A percentile compares a stretch with the other conserved stretches of the same genome.
Conservation (phyloP, 2,888 invertebrate species). For the Protula sp. region DNA sequence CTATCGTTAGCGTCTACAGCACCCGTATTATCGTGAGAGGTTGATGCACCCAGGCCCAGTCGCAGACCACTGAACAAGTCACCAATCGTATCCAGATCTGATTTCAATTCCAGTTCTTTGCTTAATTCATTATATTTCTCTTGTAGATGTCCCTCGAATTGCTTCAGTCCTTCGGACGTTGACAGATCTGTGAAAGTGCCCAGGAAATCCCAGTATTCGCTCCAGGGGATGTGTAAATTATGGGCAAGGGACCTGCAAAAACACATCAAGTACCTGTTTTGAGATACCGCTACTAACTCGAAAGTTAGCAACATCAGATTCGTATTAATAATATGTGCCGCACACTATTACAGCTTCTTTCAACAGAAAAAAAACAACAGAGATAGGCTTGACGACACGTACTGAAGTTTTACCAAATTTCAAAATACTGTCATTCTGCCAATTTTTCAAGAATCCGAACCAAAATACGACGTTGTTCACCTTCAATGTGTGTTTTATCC, state of each 20-base stretch:
- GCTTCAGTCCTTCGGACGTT: conserved; percentile 66
- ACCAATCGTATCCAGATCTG: neutral
- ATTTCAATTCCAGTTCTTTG: neutral
- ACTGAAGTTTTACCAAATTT: too few relatives aligned
- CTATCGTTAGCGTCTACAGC: neutral
- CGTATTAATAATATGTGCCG: too few relatives aligned
- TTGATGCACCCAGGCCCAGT: neutral
- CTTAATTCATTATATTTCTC: neutral
- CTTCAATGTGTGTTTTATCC: too few relatives aligned
- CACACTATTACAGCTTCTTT: too few relatives aligned
- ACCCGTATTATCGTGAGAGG: neutral
- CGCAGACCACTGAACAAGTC: neutral
- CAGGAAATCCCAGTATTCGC: conserved; percentile 89
- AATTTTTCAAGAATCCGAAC: too few relatives aligned
- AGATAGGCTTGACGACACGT: too few relatives aligned
- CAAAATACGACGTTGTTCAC: too few relatives aligned
- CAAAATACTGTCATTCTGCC: too few relatives aligned
- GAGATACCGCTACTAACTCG: too few relatives aligned
- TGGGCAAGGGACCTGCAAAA: conserved; percentile 40
- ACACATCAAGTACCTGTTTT: neutral
- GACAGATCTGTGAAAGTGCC: conserved; percentile 74
- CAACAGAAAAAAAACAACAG: too few relatives aligned
- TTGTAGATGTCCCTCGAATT: conserved; percentile 71
- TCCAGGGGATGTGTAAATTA: conserved; percentile 62
- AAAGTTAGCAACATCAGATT: too few relatives aligned